Evolutionary conservation across 2,113 vertebrate genomes (phyloP), one percentile per base, ranked within the genome.

Genomic region (Larimichthys crocea): DNA sequence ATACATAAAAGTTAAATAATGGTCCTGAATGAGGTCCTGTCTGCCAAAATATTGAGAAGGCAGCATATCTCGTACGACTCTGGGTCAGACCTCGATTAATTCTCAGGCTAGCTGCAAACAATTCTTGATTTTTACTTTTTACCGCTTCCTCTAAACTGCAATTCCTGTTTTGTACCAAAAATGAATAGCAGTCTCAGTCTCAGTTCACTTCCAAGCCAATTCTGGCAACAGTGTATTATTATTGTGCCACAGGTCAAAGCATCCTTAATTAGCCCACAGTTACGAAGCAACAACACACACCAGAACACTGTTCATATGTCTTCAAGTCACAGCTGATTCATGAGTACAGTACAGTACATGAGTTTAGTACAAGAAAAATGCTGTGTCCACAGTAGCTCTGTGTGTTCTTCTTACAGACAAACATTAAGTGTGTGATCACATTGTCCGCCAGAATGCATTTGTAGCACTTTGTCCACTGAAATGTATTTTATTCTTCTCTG

Each of bases 401-500:
- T 29, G 31, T 64, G 56, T 52, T 64, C 35, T 76, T 74, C 73
- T 82, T 74, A 60, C 77, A 70, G 74, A 80, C 52, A 49, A 79
- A 61, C 67, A 71, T 35, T 35, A 35, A 35, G 7, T 40, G 35
- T 40, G 12, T 68, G 63, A 74, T 60, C 24, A 2, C 62, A 59
- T 40, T 69, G 50, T 68, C 52, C 64, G 62, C 67, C 56, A 71
- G 59, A 80, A 84, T 50, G 65, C 69, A 67, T 56, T 73, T 15
- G 29, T 26, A 9, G 72, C 82, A 83, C 73, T 74, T 84, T 85
- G 82, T 79, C 75, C 19, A 20, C 40, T 22, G 26, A 70, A 76
- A 76, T 87, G 78, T 73, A 57, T 82, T 83, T 77, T 73, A 78
- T 89, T 89, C 24, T 10, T 76, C 60, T 79, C 62, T 82, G 80